phyloP scores from a whole-genome alignment of 2,113 vertebrate species.

The Salvelinus namaycush region DNA sequence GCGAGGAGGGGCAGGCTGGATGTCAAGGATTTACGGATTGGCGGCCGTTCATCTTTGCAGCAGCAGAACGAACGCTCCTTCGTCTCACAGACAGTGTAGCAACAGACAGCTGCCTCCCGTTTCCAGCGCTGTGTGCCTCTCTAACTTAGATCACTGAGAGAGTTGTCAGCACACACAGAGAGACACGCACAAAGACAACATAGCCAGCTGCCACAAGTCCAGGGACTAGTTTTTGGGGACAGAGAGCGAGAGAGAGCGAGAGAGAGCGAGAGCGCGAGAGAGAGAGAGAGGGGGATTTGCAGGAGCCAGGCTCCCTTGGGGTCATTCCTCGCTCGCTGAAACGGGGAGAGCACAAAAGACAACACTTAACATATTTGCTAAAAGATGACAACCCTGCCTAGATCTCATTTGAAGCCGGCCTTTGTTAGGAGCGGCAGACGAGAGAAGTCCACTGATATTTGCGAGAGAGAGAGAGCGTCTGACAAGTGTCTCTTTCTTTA shows the following conservation, averaged over 20 bases:
- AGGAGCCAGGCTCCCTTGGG: conserved; percentile 88
- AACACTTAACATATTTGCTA: conserved; percentile 99
- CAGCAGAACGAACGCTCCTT: conserved; percentile 80
- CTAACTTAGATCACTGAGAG: conserved; percentile 90
- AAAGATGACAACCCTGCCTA: conserved; percentile 97
- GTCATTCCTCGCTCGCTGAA: conserved; percentile 85
- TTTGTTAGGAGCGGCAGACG: conserved; percentile 88
- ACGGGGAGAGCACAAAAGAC: conserved; percentile 92
- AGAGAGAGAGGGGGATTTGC: conserved; percentile 85
- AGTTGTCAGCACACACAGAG: conserved; percentile 91
- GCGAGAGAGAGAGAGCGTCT: conserved; percentile 77
- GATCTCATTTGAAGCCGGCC: conserved; percentile 91
- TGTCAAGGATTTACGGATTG: conserved; percentile 95
- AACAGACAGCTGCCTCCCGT: conserved; percentile 94
- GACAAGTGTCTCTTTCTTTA: conserved; percentile 84
- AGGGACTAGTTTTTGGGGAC: conserved; percentile 35
- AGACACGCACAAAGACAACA: conserved; percentile 82
- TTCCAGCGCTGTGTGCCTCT: conserved; percentile 77
- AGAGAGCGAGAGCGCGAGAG: conserved; percentile 53
- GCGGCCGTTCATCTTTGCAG: conserved; percentile 89
- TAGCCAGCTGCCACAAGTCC: conserved; percentile 84
- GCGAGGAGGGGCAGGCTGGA: conserved; percentile 72
- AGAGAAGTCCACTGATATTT: conserved; percentile 84
- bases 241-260: conserved; percentile 24
- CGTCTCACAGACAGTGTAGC: conserved; percentile 51